Evolutionary conservation across 2,888 invertebrate genomes (phyloP), one percentile per base, ranked within the genome.

Genomic region (Parelbella ahira): DNA sequence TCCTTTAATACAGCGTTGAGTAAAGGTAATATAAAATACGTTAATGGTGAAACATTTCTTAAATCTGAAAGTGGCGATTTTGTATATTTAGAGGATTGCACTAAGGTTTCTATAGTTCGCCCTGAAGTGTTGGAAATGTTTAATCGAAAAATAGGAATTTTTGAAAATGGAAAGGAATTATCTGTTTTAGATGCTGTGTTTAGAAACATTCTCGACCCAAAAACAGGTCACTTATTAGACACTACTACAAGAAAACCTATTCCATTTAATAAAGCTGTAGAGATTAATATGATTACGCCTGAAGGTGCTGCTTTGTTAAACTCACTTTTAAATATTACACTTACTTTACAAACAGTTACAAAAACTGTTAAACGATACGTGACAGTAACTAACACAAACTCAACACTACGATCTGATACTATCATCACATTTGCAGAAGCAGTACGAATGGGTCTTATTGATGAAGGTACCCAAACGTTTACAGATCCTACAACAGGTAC

Each of bases 51-150:
- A 60, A 92, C 92, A 60, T 90, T 95, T 56, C 88, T 93, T 33
- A 93, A 93, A 67, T 89, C 92, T 13, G 93, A 93, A 72, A 91
- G 89, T 23, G 94, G 94, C 25, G 92, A 93, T 66, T 90, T 93
- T 44, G 90, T 97, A 48, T 91, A 93, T 23, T 88, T 98, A 56
- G 90, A 92, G 58, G 94, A 96, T 54, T 97, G 96, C 27, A 92
- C 94, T 24, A 90, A 93, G 60, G 90, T 91, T 44, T 93, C 93
- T 45, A 89, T 94, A 52, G 91, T 97, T 32, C 92, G 96, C 55
- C 91, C 93, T n/a, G 94, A 95, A 80, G 93, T 96, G 8, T 90
- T 92, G 75, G 95, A 96, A 81, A 94, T 96, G 92, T 90, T 97
- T 56, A 92, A 90, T 66, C 91, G 93, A 37, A 92, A 92, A 53